Base-by-base conservation (phyloP, 2,888 invertebrate species). In the Tenodera sinensis region DNA sequence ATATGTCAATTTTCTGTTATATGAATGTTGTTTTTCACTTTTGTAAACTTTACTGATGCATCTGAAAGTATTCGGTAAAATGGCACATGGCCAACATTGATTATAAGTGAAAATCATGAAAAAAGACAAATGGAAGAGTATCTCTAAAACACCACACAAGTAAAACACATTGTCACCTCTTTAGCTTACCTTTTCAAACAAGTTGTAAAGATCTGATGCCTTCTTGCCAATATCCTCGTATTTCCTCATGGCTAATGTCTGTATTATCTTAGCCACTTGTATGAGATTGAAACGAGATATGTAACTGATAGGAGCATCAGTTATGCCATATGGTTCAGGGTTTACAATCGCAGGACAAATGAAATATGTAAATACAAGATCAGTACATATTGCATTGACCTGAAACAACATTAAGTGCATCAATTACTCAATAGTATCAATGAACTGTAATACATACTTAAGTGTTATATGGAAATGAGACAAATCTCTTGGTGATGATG, bases 331-430 rank as follows among this genome's bases (percentile, higher is more conserved):
- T 1, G 98, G 97, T 93, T 99, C 99, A 0, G 99, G 99, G 94
- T 98, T 98, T 87, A 98, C 97, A 89, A 99, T 97, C 0, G 99
- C 99, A 3, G 99, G 99, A 92, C 99, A 99, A 90, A 99, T 97
- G 93, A 99, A 98, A 92, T 97, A 96, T 15, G 97, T 97, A 92
- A 99, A 97, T 42, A 99, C 97, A 90, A 99, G 94, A 92, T 99
- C 99, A 0, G 98, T 97, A 92, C 98, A 97, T 91, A 99, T 96
- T 0, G 96, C 95, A 90, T 90, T 92, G n/a, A 92, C 91, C 92
- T 92, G 90, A 34, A 91, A 88, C 30, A 83, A 83, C 88, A 85
- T 83, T 42, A 42, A 42, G 12, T 34, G 42, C 12, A 9, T 42
- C 12, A 42, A 42, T 42, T 42, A 42, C 1, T 42, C 42, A 9